These are phyloP conservation scores for Iphiclides podalirius DNA, from an alignment of 2,888 invertebrate genomes.

Conservation along the genomic window DNA sequence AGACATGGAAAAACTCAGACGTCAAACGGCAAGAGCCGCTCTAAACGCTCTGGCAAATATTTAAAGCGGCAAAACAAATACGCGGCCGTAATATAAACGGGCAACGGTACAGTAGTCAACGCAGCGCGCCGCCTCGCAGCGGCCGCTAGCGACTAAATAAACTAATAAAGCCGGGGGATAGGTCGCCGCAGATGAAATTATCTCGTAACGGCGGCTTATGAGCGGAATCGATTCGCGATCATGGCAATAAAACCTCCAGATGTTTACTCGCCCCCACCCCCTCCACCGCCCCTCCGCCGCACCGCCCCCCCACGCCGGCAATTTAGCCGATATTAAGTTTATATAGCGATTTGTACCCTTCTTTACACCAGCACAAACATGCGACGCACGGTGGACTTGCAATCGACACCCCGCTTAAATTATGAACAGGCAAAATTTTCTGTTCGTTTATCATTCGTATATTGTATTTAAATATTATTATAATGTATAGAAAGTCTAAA, in stretches of 20 bases:
- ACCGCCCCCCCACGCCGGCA: constrained; percentile 54
- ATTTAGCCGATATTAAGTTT: constrained; percentile 76
- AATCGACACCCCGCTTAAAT: too few relatives aligned
- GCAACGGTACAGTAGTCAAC: too few relatives aligned
- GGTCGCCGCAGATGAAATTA: constrained; percentile 50
- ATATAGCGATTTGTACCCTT: constrained; percentile 76
- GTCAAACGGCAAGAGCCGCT: background rate
- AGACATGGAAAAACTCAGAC: too few relatives aligned
- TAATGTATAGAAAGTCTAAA: too few relatives aligned
- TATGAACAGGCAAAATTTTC: background rate
- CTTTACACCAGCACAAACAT: constrained; percentile 54
- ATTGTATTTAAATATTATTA: too few relatives aligned
- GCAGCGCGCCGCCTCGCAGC: background rate
- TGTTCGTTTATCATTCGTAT: constrained; percentile 2
- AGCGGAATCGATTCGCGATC: constrained; percentile 70
- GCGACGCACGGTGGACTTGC: constrained; percentile 32
- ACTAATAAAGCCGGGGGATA: constrained; percentile 35
- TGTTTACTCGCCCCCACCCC: constrained; percentile 49
- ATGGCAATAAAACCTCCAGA: constrained; percentile 67
- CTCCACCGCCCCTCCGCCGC: constrained; percentile 27
- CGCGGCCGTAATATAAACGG: background rate
- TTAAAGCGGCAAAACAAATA: constrained; percentile 17
- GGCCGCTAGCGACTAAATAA: constrained; percentile 32
- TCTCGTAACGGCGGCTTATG: constrained; percentile 55
- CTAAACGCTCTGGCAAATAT: constrained; percentile 12